phyloP scores from a whole-genome alignment of 2,888 invertebrate species.

The Schrankia costaestrigalis region DNA sequence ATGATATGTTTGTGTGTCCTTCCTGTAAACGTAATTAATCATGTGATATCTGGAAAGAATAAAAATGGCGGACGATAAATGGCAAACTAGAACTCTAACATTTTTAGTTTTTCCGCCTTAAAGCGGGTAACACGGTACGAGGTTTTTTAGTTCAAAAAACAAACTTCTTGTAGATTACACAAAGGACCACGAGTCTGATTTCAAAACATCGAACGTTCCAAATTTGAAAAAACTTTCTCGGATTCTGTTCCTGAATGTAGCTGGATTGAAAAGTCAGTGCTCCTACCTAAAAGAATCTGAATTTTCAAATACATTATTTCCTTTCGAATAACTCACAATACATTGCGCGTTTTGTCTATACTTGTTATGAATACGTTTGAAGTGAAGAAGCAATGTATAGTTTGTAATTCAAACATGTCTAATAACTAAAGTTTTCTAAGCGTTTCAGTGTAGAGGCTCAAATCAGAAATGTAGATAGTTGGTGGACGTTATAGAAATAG shows the following conservation, averaged over 20 bases:
- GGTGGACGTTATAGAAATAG: conserved; percentile 1
- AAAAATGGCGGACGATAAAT: too few species aligned
- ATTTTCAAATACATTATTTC: not conserved
- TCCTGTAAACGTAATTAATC: too few species aligned
- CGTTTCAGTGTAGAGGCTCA: not conserved
- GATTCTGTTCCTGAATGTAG: conserved; percentile 20
- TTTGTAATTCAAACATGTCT: too few species aligned
- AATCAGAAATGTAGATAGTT: conserved; percentile 3
- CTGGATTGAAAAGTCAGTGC: conserved; percentile 27
- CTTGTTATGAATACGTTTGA: not conserved
- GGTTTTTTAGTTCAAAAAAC: too few species aligned
- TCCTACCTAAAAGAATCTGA: not conserved
- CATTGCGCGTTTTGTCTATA: not conserved
- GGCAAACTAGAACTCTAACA: too few species aligned
- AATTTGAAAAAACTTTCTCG: conserved; percentile 25
- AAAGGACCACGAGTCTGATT: conserved; percentile 15
- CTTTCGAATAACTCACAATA: not conserved
- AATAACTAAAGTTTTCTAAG: too few species aligned
- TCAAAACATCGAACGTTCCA: conserved; percentile 11
- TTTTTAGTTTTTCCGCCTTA: too few species aligned
- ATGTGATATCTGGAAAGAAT: too few species aligned
- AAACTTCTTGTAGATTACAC: too few species aligned
- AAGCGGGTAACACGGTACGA: too few species aligned
- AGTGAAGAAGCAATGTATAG: too few species aligned
- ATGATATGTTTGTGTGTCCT: too few species aligned